Evolutionary conservation across 2,113 vertebrate genomes (phyloP).

Genomic region (Lophochroa leadbeateri): DNA sequence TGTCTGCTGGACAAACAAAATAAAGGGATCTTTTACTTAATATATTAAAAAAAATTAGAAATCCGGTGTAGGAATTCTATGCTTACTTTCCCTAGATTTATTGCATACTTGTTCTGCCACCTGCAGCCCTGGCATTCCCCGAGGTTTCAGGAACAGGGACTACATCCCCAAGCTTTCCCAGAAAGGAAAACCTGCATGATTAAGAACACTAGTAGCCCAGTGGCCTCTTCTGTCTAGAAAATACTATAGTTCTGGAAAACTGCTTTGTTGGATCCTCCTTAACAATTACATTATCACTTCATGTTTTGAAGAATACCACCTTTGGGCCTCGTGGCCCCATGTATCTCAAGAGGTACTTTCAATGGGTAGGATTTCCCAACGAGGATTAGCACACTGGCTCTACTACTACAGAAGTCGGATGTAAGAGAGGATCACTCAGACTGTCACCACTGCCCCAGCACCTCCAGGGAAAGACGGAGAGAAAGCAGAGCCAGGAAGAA

Average conservation of each 20-base stretch:
- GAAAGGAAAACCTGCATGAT: not conserved
- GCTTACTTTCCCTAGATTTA: not conserved
- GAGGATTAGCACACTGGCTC: rapidly evolving
- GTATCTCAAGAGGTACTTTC: not conserved
- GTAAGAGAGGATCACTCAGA: not conserved
- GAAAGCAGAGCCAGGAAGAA: not conserved
- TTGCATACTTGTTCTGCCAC: not conserved
- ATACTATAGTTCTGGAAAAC: not conserved
- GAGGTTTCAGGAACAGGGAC: not conserved
- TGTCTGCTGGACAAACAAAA: not conserved
- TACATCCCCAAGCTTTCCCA: not conserved
- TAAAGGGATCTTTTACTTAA: not conserved
- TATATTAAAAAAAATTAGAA: not conserved
- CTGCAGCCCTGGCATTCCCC: not conserved
- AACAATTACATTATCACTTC: not conserved
- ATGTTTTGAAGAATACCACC: not conserved
- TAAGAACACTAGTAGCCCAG: not conserved
- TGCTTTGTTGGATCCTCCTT: not conserved
- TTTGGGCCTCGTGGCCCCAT: not conserved
- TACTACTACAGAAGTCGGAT: not conserved
- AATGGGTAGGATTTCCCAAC: not conserved
- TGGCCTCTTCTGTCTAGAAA: not conserved
- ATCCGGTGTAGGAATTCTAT: not conserved
- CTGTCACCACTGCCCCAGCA: not conserved
- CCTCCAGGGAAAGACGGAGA: not conserved